Conservation (phyloP, 2,888 invertebrate species). For the Sinhomidia bicolor region DNA sequence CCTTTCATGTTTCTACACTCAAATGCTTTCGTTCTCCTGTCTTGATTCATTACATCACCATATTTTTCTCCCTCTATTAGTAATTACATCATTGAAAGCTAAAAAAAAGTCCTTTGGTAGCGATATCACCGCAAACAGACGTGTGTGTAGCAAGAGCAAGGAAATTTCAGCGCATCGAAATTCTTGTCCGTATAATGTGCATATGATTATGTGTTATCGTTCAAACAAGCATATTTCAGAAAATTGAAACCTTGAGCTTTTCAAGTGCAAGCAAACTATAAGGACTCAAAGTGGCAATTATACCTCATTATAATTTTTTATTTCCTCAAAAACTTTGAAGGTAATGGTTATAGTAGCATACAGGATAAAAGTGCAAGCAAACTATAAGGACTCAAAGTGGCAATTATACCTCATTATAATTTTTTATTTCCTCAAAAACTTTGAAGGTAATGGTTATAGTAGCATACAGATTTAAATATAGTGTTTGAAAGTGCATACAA, state of each 20-base stretch:
- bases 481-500: conserved; percentile 49
- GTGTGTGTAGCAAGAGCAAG: no score
- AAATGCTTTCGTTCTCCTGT: background rate
- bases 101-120: conserved; percentile 35
- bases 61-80: background rate
- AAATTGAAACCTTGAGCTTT: conserved; percentile 48
- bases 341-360: no score
- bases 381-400: background rate
- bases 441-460: background rate
- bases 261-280: conserved; percentile 33
- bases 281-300: background rate
- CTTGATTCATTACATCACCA: conserved; percentile 42
- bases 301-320: background rate
- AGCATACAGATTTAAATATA: no score
- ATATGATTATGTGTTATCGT: no score
- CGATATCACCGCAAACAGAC: conserved; percentile 46
- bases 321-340: background rate
- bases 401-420: background rate
- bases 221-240: background rate
- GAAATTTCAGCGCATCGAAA: background rate
- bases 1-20: background rate
- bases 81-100: conserved; percentile 59
- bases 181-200: no score
- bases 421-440: background rate
- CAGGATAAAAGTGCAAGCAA: conserved; percentile 43